Evolutionary conservation across 2,888 invertebrate genomes (phyloP).

Genomic region (Nineta flava): DNA sequence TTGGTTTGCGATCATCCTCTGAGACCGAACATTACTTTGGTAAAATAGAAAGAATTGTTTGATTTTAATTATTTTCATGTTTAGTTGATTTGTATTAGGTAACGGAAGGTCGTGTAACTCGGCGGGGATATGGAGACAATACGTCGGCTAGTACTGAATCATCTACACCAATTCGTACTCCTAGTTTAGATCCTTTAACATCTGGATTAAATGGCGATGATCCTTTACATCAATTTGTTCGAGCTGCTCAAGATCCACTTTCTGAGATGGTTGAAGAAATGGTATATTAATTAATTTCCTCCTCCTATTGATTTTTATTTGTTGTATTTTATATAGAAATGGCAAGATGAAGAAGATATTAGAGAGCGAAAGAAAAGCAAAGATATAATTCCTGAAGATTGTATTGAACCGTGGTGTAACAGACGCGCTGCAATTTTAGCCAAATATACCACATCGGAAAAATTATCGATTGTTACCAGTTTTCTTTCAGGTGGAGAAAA

Average conservation of each 20-base stretch:
- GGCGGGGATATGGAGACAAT: constrained; percentile 31
- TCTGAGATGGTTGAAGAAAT: constrained; percentile 40
- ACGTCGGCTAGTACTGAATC: constrained; percentile 33
- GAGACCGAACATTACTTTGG: constrained; percentile 33
- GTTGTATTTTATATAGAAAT: constrained; percentile 3
- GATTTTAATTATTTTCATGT: not conserved
- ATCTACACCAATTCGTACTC: constrained; percentile 28
- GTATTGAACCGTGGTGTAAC: constrained; percentile 61
- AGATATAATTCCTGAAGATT: constrained; percentile 22
- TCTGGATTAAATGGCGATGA: constrained; percentile 52
- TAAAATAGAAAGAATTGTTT: constrained; percentile 17
- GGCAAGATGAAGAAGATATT: not conserved
- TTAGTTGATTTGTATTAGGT: constrained; percentile 24
- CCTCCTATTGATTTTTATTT: no score
- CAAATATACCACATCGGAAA: constrained; percentile 87
- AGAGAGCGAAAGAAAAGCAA: not conserved
- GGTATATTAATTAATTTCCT: constrained; percentile 2
- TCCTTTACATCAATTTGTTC: constrained; percentile 55
- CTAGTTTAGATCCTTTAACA: constrained; percentile 32
- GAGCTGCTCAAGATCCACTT: constrained; percentile 45
- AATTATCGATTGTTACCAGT: constrained; percentile 78
- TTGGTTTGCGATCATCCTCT: constrained; percentile 40
- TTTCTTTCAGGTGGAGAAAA: constrained; percentile 70
- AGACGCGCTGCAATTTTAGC: constrained; percentile 64
- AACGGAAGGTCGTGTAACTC: constrained; percentile 33